phyloP scores from a whole-genome alignment of 1,140 invertebrate genomes.

The Papilio dardanus region DNA sequence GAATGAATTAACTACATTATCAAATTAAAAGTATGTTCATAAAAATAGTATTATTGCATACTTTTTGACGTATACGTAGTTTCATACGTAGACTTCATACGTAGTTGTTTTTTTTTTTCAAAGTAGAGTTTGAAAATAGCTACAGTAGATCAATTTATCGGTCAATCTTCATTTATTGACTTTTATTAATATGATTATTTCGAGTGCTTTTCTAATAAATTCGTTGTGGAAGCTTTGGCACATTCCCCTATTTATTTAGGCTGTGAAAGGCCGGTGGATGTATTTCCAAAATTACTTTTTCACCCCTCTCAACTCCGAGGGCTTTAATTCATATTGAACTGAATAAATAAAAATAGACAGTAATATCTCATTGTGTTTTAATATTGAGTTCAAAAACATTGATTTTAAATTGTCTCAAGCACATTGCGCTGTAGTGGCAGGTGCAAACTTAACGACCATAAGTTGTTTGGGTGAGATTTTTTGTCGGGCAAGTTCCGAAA shows the following conservation, averaged over 20 bases:
- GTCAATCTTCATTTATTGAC: background rate
- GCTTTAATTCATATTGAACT: slow-evolving; percentile 19
- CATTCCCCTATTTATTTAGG: slow-evolving; percentile 6
- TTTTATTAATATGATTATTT: slow-evolving; percentile 9
- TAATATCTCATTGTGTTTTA: background rate
- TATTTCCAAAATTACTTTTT: slow-evolving; percentile 35
- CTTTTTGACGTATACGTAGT: background rate
- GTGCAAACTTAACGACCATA: slow-evolving; percentile 63
- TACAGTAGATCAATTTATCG: background rate
- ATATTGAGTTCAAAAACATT: background rate
- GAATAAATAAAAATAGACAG: slow-evolving; percentile 11
- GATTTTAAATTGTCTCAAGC: slow-evolving; percentile 35
- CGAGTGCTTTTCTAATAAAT: background rate
- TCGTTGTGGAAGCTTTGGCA: slow-evolving; percentile 7
- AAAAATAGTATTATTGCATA: background rate
- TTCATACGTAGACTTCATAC: no score
- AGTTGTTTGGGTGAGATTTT: slow-evolving; percentile 57
- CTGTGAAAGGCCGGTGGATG: background rate
- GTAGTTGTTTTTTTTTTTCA: background rate
- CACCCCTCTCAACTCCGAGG: slow-evolving; percentile 2
- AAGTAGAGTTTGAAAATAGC: background rate
- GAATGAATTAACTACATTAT: background rate
- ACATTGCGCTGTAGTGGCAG: slow-evolving; percentile 53
- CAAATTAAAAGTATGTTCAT: background rate
- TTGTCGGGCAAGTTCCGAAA: slow-evolving; percentile 27